Evolutionary conservation across 2,888 invertebrate species (phyloP).

Genomic region (Pterostichus madidus): DNA sequence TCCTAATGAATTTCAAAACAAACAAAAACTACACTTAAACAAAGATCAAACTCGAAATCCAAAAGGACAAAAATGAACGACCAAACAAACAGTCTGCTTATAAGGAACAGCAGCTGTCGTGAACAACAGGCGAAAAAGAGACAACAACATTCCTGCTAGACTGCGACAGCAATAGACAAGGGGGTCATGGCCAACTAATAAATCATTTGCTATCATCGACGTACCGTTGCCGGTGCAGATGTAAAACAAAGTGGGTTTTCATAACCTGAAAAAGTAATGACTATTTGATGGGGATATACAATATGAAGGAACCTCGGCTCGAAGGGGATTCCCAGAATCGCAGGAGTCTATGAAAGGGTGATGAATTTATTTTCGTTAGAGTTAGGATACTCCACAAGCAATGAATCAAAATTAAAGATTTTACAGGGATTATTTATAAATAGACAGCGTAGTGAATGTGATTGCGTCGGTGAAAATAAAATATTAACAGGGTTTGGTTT

Average conservation of each 20-base stretch:
- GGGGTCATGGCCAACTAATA: conserved; percentile 60
- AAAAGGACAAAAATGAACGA: conserved; percentile 28
- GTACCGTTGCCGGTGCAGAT: conserved; percentile 48
- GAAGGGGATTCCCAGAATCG: conserved; percentile 41
- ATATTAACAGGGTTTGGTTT: neutral
- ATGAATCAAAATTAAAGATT: conserved; percentile 21
- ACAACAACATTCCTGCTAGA: conserved; percentile 9
- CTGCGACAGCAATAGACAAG: neutral
- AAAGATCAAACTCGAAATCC: conserved; percentile 39
- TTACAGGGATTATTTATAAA: conserved; percentile 27
- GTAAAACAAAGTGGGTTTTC: conserved; percentile 64
- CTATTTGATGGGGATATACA: conserved; percentile 62
- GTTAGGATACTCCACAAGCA: conserved; percentile 2
- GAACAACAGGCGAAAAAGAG: conserved; percentile 21
- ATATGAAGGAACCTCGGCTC: conserved; percentile 47
- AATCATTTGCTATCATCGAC: conserved; percentile 63
- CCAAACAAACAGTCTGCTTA: conserved; percentile 3
- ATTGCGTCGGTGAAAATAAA: conserved; percentile 3
- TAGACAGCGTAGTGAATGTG: neutral
- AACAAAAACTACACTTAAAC: conserved; percentile 40
- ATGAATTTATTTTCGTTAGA: conserved; percentile 47
- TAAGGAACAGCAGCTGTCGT: conserved; percentile 42
- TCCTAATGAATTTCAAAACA: conserved; percentile 42
- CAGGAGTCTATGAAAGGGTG: conserved; percentile 33
- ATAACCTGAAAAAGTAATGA: conserved; percentile 65